Conservation (phyloP, 2,113 vertebrate species). For the Solea senegalensis region DNA sequence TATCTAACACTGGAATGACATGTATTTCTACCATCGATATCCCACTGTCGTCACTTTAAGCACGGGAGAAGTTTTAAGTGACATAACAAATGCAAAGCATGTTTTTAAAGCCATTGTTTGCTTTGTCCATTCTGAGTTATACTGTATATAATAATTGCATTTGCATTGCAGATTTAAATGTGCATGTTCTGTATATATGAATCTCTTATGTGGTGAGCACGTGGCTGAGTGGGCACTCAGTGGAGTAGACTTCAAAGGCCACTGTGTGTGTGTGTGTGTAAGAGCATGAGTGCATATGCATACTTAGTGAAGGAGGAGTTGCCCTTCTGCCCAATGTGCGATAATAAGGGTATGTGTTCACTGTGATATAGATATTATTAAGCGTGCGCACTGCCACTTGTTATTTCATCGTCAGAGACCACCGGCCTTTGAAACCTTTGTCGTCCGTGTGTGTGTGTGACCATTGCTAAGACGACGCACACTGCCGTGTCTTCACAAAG, state of each 20-base stretch:
- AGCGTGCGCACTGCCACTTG: conserved; percentile 16
- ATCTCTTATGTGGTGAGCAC: neutral
- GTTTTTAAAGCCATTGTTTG: no score
- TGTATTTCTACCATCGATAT: no score
- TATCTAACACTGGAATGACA: no score
- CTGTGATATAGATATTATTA: conserved; percentile 16
- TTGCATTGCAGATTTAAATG: no score
- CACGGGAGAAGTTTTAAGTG: no score
- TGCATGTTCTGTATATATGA: no score
- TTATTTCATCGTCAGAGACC: conserved; percentile 2
- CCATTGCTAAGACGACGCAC: conserved; percentile 4
- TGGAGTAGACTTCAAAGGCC: conserved; percentile 1
- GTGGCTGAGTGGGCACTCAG: neutral
- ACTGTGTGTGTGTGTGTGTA: neutral
- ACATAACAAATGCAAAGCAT: no score
- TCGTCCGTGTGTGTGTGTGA: conserved; percentile 2
- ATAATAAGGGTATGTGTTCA: conserved; percentile 32
- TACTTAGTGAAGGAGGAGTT: conserved; percentile 14
- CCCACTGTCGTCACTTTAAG: no score
- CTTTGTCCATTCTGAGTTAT: no score
- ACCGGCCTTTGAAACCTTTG: conserved; percentile 9
- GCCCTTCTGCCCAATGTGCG: conserved; percentile 15
- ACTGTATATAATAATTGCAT: no score
- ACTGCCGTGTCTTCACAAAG: conserved; percentile 5
- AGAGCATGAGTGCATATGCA: no score